Percentiles rank a stretch among this genome's conserved stretches.
phyloP scores from a whole-genome alignment of 2,888 invertebrate genomes.

The Hirtodrosophila cameraria region DNA sequence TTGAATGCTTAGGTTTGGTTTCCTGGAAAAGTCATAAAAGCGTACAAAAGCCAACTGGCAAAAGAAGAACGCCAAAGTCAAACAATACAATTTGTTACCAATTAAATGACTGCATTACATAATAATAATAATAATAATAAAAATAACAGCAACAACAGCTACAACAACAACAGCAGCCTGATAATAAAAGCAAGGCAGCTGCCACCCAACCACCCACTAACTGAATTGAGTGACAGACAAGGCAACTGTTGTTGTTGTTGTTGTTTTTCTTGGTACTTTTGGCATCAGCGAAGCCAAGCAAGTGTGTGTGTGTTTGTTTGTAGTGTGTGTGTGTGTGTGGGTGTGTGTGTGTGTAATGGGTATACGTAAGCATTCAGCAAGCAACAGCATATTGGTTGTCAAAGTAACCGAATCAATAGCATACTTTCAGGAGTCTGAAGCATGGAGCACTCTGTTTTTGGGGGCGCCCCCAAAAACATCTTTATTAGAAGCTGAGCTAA shows the following conservation, averaged over 20 bases:
- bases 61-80: conserved; percentile 59
- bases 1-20: conserved; percentile 52
- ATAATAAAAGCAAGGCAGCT: conserved; percentile 37
- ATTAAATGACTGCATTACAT: conserved; percentile 76
- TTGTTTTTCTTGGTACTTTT: conserved; percentile 39
- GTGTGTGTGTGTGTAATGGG: conserved; percentile 18
- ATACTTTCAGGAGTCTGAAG: conserved; percentile 16
- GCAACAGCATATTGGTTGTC: conserved; percentile 67
- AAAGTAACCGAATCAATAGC: conserved; percentile 72
- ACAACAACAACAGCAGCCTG: conserved; percentile 35
- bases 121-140: conserved; percentile 68
- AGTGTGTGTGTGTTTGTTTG: conserved; percentile 38
- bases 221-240: conserved; percentile 64
- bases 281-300: conserved; percentile 66
- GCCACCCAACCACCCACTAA: conserved; percentile 5
- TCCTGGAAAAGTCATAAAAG: conserved; percentile 72
- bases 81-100: conserved; percentile 79
- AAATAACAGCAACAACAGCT: conserved; percentile 33
- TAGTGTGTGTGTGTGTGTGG: conserved; percentile 12
- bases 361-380: conserved; percentile 63
- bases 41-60: conserved; percentile 54
- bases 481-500: conserved; percentile 66
- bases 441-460: background rate
- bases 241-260: conserved; percentile 35
- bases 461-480: conserved; percentile 30